Evolutionary conservation across 1,140 invertebrate species (phyloP).

Genomic region (Listronotus bonariensis): DNA sequence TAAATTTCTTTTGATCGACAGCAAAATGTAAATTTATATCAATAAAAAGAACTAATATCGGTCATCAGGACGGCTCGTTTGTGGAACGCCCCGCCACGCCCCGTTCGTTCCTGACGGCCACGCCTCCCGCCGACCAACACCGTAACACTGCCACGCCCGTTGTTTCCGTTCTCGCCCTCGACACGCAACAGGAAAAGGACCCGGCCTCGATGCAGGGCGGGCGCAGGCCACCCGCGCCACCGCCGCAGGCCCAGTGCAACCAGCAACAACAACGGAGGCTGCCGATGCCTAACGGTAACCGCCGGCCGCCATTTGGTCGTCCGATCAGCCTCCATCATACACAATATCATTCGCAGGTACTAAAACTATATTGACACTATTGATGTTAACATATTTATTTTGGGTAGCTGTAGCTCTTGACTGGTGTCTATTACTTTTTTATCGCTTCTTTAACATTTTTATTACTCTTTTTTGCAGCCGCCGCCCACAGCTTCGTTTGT

Average conservation of each 20-base stretch:
- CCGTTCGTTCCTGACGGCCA: constrained; percentile 16
- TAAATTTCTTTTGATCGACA: too few relatives aligned
- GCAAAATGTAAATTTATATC: not conserved
- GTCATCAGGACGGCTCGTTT: constrained; percentile 20
- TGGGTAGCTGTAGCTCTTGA: too few relatives aligned
- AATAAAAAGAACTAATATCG: not conserved
- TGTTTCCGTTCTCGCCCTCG: constrained; percentile 51
- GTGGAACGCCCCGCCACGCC: constrained; percentile 17
- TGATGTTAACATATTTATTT: too few relatives aligned
- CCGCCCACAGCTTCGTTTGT: constrained; percentile 23
- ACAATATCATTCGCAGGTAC: constrained; percentile 18
- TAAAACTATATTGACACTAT: too few relatives aligned
- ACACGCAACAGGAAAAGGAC: constrained; percentile 53
- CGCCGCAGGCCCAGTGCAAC: constrained; percentile 11
- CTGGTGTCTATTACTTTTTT: not conserved
- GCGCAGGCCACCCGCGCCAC: constrained; percentile 23
- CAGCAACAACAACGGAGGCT: constrained; percentile 2
- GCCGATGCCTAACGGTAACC: not conserved
- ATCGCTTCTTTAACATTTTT: not conserved
- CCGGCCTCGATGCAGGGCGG: constrained; percentile 52
- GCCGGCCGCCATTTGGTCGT: not conserved
- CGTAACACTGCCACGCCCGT: constrained; percentile 48
- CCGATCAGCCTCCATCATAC: not conserved
- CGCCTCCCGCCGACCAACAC: constrained; percentile 17
- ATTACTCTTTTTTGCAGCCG: constrained; percentile 3